phyloP scores from a whole-genome alignment of 2,888 invertebrate species.

The Tuta absoluta region DNA sequence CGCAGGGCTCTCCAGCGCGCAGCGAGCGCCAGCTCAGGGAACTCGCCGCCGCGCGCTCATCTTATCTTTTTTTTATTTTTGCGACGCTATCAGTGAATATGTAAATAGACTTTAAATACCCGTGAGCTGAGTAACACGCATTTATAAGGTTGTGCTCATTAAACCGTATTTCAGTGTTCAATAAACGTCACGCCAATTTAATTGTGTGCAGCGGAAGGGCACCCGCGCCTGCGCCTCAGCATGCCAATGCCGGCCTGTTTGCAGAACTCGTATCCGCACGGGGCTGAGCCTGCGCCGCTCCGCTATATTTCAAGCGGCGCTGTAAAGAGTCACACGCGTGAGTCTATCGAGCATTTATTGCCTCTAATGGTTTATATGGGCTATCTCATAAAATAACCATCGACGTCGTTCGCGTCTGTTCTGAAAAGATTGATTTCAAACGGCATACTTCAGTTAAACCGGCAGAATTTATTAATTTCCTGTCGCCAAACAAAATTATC shows the following conservation, averaged over 20 bases:
- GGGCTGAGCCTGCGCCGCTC: slow-evolving; percentile 28
- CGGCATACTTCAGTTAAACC: slow-evolving; percentile 40
- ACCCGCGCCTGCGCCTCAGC: slow-evolving; percentile 43
- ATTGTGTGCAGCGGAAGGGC: slow-evolving; percentile 51
- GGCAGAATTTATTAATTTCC: slow-evolving; percentile 39
- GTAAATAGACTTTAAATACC: slow-evolving; percentile 37
- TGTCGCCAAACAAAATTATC: slow-evolving; percentile 36
- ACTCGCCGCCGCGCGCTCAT: slow-evolving; percentile 43
- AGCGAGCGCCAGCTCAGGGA: slow-evolving; percentile 39
- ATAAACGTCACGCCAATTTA: slow-evolving; percentile 51
- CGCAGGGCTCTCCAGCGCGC: slow-evolving; percentile 45
- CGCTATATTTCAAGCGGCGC: slow-evolving; percentile 51
- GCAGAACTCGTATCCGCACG: slow-evolving; percentile 38
- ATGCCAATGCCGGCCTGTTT: slow-evolving; percentile 48
- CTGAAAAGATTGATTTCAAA: slow-evolving; percentile 49
- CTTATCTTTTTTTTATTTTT: slow-evolving; percentile 45
- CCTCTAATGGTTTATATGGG: slow-evolving; percentile 62
- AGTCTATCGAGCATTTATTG: slow-evolving; percentile 58
- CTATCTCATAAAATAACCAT: slow-evolving; percentile 56
- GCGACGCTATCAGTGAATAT: slow-evolving; percentile 39
- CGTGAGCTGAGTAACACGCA: slow-evolving; percentile 24
- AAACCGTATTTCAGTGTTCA: slow-evolving; percentile 41
- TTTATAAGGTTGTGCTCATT: slow-evolving; percentile 27
- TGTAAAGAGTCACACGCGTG: slow-evolving; percentile 56
- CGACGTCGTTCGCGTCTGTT: slow-evolving; percentile 45